These are phyloP conservation scores for Sinella curviseta DNA, from an alignment of 1,140 invertebrate species.

Conservation along the genomic window DNA sequence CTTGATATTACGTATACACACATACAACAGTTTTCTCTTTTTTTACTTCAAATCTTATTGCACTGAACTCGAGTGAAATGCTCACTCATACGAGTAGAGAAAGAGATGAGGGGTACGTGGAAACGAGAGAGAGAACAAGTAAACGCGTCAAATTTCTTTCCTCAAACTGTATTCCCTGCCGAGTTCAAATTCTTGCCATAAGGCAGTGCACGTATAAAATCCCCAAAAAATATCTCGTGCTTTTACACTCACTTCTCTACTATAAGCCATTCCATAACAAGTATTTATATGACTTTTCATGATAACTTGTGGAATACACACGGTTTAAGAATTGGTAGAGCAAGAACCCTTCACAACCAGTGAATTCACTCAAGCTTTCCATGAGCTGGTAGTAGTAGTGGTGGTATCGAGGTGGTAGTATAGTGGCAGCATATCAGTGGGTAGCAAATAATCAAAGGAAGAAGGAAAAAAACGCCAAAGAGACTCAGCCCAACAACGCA, in stretches of 20 bases:
- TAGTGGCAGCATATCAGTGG: not conserved
- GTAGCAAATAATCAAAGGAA: not conserved
- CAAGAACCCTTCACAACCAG: too few species aligned
- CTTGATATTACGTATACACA: too few species aligned
- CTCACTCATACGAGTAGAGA: too few species aligned
- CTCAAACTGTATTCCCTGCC: not conserved
- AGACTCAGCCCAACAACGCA: not conserved
- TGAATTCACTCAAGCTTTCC: not conserved
- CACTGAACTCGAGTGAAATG: not conserved
- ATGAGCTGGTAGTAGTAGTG: not conserved
- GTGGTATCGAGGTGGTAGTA: too few species aligned
- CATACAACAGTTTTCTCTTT: too few species aligned
- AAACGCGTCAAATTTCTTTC: slow-evolving; percentile 17
- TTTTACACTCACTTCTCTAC: not conserved
- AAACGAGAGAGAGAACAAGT: not conserved
- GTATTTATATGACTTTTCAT: too few species aligned
- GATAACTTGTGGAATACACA: too few species aligned
- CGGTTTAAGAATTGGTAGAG: too few species aligned
- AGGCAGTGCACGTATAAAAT: not conserved
- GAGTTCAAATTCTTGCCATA: not conserved
- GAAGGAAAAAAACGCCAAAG: not conserved
- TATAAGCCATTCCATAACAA: not conserved
- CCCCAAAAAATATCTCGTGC: not conserved
- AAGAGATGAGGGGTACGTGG: not conserved
- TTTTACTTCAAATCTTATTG: not conserved